Base-by-base conservation (phyloP, 2,113 vertebrate genomes). In the Oncorhynchus mykiss region DNA sequence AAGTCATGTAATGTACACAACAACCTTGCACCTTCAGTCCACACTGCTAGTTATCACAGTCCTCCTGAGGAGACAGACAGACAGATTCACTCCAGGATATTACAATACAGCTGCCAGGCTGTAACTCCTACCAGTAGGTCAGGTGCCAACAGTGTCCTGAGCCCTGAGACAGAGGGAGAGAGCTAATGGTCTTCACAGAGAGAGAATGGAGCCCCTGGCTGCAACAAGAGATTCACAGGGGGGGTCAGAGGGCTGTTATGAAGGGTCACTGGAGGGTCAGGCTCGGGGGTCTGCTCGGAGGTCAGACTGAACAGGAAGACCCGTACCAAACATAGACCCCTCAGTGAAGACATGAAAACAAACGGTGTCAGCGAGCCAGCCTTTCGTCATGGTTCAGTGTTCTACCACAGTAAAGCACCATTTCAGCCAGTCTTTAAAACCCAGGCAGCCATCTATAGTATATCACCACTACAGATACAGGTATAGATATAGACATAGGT, bases 231-330 rank as follows among this genome's bases (percentile, higher is more conserved):
- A 54, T 54, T 18, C 51, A 18, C 51, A 18, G 51, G 51, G 49
- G 29, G 49, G 16, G 80, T 89, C 80, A 83, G 67, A 8, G 79
- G 81, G 80, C 57, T 67, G 54, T 8, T 22, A 75, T 75, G 48
- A 65, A 72, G 62, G 75, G 76, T 69, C 79, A 67, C 1, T 31
- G 12, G 69, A 67, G 70, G 79, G 86, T 89, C 82, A 76, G 49
- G 51, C 51, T 54, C 3, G 1, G 16, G 14, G 51, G 51, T 54
- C 51, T 18, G 51, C 51, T 18, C 18, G 51, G 3, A 54, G 14
- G 16, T 54, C 22, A 49, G 11, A 31, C n/a, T 18, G 73, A 80
- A 84, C 75, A 59, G 72, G 66, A 78, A 39, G 25, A 80, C 75
- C 81, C 82, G 39, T 82, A 66, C 14, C 3, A 74, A 68, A 71